phyloP scores from a whole-genome alignment of 2,113 vertebrate genomes.

The Esox niger region DNA sequence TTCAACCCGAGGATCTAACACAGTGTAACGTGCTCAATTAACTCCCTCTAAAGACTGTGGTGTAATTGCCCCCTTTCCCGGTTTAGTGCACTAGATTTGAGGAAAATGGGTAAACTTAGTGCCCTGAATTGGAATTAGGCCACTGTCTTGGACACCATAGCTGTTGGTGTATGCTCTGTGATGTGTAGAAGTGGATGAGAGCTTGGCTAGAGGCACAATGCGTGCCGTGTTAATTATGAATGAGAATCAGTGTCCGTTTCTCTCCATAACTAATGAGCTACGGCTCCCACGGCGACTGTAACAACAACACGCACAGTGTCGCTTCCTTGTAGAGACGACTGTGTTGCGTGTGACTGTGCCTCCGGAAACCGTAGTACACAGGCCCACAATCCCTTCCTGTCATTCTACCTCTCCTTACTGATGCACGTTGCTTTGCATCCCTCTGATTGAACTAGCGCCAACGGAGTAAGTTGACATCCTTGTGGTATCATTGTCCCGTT shows the following conservation, averaged over 20 bases:
- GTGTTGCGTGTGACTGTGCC: too few species aligned
- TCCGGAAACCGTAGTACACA: too few species aligned
- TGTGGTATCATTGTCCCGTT: slow-evolving; percentile 14
- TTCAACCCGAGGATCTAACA: slow-evolving; percentile 19
- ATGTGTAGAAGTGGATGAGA: not conserved
- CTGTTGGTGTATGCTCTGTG: not conserved
- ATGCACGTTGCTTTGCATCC: too few species aligned
- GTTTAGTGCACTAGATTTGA: not conserved
- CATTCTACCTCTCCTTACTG: too few species aligned
- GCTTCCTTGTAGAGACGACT: slow-evolving; percentile 21
- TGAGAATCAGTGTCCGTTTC: slow-evolving; percentile 12
- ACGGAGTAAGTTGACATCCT: not conserved
- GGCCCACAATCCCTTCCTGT: too few species aligned
- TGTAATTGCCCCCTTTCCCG: not conserved
- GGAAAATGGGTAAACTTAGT: too few species aligned
- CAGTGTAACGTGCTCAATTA: slow-evolving; percentile 20
- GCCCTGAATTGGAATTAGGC: too few species aligned
- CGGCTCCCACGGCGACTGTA: slow-evolving; percentile 3
- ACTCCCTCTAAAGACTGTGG: not conserved
- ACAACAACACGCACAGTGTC: too few species aligned
- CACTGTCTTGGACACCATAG: too few species aligned
- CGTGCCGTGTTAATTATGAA: slow-evolving; percentile 27
- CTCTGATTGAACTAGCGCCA: too few species aligned
- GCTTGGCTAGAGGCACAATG: not conserved
- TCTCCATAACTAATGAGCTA: not conserved